A percentile compares a stretch with the other conserved stretches of the same genome.
Conservation (phyloP, 1,140 invertebrate genomes). For the Nebria ingens region DNA sequence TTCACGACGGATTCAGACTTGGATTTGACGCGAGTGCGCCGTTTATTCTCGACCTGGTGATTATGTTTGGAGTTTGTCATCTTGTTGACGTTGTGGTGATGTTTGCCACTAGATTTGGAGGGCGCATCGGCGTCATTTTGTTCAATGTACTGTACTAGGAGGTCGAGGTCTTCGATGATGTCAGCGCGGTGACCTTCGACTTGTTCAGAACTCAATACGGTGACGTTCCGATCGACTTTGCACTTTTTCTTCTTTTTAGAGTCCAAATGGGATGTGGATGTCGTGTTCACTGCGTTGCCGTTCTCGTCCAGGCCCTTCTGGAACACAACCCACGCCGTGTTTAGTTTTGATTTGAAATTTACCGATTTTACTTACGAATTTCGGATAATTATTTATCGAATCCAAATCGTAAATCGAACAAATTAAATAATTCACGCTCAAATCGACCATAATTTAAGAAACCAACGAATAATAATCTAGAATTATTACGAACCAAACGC, state of each 20-base stretch:
- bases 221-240: conserved; percentile 28
- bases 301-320: conserved; percentile 42
- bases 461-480: no score
- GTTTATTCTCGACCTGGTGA: conserved; percentile 19
- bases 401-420: no score
- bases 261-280: conserved; percentile 9
- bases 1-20: conserved; percentile 38
- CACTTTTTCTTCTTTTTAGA: conserved; percentile 26
- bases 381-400: no score
- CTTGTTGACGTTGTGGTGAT: conserved; percentile 22
- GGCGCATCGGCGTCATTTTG: conserved; percentile 32
- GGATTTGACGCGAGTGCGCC: conserved; percentile 31
- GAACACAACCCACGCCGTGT: conserved; percentile 12
- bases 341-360: not conserved
- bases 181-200: conserved; percentile 29
- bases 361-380: no score
- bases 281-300: conserved; percentile 34
- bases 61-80: not conserved
- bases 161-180: conserved; percentile 36
- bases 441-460: not conserved
- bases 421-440: not conserved
- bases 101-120: not conserved
- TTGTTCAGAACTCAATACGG: conserved; percentile 22
- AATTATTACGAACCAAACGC: no score
- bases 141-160: conserved; percentile 41